phyloP scores from a whole-genome alignment of 2,888 invertebrate species.

The Diarsia brunnea region DNA sequence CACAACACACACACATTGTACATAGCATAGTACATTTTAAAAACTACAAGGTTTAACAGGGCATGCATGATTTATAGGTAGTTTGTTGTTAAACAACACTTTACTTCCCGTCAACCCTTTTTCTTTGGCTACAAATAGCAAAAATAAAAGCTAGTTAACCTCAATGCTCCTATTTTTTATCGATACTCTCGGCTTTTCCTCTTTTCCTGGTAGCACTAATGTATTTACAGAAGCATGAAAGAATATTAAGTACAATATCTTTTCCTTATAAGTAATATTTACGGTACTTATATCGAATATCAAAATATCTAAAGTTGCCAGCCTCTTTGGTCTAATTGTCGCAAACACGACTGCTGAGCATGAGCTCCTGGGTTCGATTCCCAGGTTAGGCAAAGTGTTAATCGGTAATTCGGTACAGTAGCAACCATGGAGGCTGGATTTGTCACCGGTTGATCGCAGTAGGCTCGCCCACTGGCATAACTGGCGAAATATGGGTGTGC shows the following conservation, averaged over 20 bases:
- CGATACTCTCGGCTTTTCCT: not conserved
- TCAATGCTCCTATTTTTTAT: constrained; percentile 6
- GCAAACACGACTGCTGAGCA: too few relatives aligned
- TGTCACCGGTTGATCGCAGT: too few relatives aligned
- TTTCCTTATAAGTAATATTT: not conserved
- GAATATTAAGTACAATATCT: not conserved
- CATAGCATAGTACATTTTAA: not conserved
- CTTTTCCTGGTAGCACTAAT: not conserved
- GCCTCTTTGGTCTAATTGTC: too few relatives aligned
- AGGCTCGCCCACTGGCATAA: too few relatives aligned
- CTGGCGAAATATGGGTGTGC: too few relatives aligned
- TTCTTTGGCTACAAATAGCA: not conserved
- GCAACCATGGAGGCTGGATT: too few relatives aligned
- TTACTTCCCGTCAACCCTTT: constrained; percentile 2
- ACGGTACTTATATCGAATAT: not conserved
- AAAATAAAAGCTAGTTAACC: constrained; percentile 6
- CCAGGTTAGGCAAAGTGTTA: too few relatives aligned
- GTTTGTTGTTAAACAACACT: constrained; percentile 1
- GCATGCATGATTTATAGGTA: not conserved
- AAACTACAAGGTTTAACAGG: not conserved
- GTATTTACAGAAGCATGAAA: not conserved
- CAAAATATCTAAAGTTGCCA: not conserved
- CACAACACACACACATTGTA: too few relatives aligned
- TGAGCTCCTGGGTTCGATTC: too few relatives aligned
- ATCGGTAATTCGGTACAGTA: too few relatives aligned